Conservation (phyloP, 2,888 invertebrate species). For the Notodonta ziczac region DNA sequence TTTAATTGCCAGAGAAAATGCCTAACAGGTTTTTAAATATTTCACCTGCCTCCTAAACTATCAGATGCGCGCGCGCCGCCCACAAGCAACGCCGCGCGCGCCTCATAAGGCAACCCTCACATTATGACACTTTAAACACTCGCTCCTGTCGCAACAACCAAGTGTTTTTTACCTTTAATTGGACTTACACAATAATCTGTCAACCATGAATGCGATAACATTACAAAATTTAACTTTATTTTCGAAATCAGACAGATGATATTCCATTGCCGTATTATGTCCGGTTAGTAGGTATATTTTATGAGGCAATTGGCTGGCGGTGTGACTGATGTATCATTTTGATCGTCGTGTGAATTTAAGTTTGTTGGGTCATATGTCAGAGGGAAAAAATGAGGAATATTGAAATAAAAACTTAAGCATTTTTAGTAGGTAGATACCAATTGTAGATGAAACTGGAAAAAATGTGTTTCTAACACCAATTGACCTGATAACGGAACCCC, state of each 20-base stretch:
- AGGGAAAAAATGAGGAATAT: neutral
- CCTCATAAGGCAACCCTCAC: conserved; percentile 13
- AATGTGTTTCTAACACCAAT: no score
- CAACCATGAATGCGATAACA: conserved; percentile 18
- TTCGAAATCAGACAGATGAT: neutral
- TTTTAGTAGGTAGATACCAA: no score
- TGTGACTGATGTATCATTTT: neutral
- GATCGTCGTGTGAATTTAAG: neutral
- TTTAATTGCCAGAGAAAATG: no score
- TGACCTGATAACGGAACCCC: no score
- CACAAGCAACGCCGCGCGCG: neutral
- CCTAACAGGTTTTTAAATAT: neutral
- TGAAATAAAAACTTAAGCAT: no score
- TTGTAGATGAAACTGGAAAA: no score
- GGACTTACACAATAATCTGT: conserved; percentile 22
- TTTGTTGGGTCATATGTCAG: neutral
- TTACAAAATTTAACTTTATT: neutral
- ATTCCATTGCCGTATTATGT: neutral
- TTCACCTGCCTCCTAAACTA: neutral
- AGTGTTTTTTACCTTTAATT: conserved; percentile 29
- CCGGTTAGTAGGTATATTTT: neutral
- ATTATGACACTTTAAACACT: conserved; percentile 23
- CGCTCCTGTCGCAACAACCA: neutral
- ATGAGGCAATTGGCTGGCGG: neutral
- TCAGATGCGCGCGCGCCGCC: conserved; percentile 1